Percentiles rank a stretch among this genome's conserved stretches.
Conservation (phyloP, 92 coral and sea anemone genomes). For the Umimayanthus kanabou region DNA sequence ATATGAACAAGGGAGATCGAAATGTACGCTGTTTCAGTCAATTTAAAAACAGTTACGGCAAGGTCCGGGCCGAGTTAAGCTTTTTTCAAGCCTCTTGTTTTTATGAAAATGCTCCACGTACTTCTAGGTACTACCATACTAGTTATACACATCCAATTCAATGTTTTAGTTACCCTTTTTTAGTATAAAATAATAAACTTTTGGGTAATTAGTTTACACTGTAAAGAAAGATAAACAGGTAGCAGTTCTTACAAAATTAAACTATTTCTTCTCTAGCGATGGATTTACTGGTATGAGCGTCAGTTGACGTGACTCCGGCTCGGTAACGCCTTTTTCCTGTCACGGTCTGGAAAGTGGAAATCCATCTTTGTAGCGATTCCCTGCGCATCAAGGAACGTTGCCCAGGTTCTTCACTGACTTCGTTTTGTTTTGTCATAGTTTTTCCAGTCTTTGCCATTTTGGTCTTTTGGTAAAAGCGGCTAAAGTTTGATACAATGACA, state of each 20-base stretch:
- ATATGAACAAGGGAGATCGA: too few relatives aligned
- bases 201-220: too few relatives aligned
- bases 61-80: too few relatives aligned
- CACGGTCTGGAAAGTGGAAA: conserved; percentile 36
- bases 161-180: too few relatives aligned
- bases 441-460: conserved; percentile 18
- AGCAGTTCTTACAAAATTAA: neutral
- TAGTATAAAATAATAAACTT: too few relatives aligned
- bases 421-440: neutral
- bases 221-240: too few relatives aligned
- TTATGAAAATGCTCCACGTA: too few relatives aligned
- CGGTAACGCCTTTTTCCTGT: conserved; percentile 6
- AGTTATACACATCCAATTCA: too few relatives aligned
- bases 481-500: conserved; percentile 62
- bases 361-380: conserved; percentile 39
- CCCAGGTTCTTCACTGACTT: neutral
- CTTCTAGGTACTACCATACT: too few relatives aligned
- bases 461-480: conserved; percentile 46
- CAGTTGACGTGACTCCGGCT: neutral
- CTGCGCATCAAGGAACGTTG: conserved; percentile 37
- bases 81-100: too few relatives aligned
- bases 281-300: neutral
- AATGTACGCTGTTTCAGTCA: too few relatives aligned
- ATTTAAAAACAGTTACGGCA: too few relatives aligned
- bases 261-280: neutral